Evolutionary conservation across 1,140 invertebrate species (phyloP), one percentile per base, ranked within the genome.

Genomic region (Drosophila gunungcola): DNA sequence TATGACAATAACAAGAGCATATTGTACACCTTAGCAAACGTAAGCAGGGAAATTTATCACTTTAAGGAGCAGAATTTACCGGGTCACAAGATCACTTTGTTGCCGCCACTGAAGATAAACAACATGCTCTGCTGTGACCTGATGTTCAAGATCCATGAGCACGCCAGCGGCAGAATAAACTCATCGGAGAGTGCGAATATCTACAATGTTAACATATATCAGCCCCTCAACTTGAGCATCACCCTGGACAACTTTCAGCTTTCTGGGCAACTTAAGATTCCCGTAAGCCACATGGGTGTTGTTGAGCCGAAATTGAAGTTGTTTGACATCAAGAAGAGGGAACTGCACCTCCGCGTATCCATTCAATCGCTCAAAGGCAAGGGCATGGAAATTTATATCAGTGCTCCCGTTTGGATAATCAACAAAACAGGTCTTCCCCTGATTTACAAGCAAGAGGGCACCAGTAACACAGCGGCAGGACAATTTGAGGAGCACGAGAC

Each of bases 401-500:
- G 95, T 65, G 96, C 97, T 21, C 96, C 96, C 1, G 99, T 97
- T 93, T 99, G 98, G 98, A 95, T 99, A 73, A 95, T 99, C 29
- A 99, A 99, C 92, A 97, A 97, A 92, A 98, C 97, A 12, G 98
- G 98, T 0, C 93, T 99, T 41, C 98, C 98, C 1, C 92, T 99
- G n/a, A 96, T 99, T 21, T 98, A 98, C 91, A 95, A 96, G 83
- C 98, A 99, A 93, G 98, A 98, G 92, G 97, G 97, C 7, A 95
- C 95, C 10, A 94, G 93, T 4, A 84, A 93, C 3, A 97, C 98
- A 85, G 95, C 97, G 53, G 97, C 98, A 3, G 98, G 98, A 9
- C 98, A 99, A 93, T 97, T 97, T 92, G 96, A 96, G 55, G 98
- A 99, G 92, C 97, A 99, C 90, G 98, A 99, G 93, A 94, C 96